Percentiles rank a stretch among this genome's conserved stretches.
Evolutionary conservation across 2,113 vertebrate species (phyloP).

Genomic region (Ceratotherium simum): DNA sequence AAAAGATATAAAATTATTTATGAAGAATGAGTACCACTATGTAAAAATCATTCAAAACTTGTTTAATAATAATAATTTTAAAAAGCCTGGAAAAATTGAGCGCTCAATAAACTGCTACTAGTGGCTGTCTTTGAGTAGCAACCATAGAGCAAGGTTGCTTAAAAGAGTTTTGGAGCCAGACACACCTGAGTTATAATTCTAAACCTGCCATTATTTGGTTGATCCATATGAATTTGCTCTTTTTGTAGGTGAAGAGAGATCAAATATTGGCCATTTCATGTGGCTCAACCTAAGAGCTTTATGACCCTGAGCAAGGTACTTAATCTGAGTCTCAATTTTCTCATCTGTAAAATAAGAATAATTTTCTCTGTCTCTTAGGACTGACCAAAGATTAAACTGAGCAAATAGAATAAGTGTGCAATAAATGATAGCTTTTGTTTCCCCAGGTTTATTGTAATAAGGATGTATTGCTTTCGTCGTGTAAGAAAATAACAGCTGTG

Average conservation of each 20-base stretch:
- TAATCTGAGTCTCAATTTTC: background rate
- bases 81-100: background rate
- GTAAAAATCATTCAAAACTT: background rate
- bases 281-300: background rate
- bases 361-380: background rate
- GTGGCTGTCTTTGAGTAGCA: background rate
- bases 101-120: background rate
- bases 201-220: background rate
- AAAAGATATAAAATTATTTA: background rate
- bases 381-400: background rate
- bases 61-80: background rate
- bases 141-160: background rate
- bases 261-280: background rate
- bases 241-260: background rate
- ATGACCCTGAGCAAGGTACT: background rate
- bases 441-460: background rate
- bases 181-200: background rate
- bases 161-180: background rate
- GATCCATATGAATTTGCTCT: background rate
- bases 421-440: background rate
- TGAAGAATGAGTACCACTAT: background rate
- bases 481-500: background rate
- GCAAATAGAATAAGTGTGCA: background rate
- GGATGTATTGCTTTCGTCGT: background rate
- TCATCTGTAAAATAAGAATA: background rate